phyloP scores from a whole-genome alignment of 1,140 invertebrate genomes.

The Temnothorax longispinosus region DNA sequence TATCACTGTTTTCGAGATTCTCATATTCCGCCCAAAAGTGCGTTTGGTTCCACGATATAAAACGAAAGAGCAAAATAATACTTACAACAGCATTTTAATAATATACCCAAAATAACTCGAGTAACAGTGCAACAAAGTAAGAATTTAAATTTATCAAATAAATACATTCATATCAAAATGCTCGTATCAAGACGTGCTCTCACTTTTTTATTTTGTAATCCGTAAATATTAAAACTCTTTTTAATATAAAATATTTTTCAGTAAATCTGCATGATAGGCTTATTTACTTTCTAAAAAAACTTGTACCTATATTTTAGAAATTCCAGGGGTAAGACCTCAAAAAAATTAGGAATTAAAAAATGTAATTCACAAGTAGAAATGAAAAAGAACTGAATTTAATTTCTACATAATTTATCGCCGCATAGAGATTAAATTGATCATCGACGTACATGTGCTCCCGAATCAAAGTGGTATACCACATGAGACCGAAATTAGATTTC shows the following conservation, averaged over 20 bases:
- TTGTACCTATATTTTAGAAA: neutral
- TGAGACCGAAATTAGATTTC: slow-evolving; percentile 46
- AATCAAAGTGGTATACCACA: slow-evolving; percentile 18
- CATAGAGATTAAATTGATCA: neutral
- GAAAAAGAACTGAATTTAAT: neutral
- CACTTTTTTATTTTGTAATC: neutral
- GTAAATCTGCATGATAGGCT: too few species aligned
- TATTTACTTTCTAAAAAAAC: neutral
- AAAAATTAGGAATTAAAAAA: neutral
- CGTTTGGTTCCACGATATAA: neutral
- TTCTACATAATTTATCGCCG: neutral
- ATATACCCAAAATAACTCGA: neutral
- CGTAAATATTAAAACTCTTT: neutral
- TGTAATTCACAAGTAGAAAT: neutral
- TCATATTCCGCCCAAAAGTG: neutral
- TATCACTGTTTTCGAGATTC: slow-evolving; percentile 4
- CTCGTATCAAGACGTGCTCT: neutral
- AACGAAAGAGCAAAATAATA: neutral
- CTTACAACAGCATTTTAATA: neutral
- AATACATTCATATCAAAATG: neutral
- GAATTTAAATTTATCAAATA: neutral
- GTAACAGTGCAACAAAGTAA: neutral
- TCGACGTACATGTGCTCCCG: neutral
- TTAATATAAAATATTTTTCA: neutral
- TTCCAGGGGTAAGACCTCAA: neutral